A percentile compares a stretch with the other conserved stretches of the same genome.
Evolutionary conservation across 2,797 vertebrate genomes (phyloP).

Genomic region (Danio tinwini): DNA sequence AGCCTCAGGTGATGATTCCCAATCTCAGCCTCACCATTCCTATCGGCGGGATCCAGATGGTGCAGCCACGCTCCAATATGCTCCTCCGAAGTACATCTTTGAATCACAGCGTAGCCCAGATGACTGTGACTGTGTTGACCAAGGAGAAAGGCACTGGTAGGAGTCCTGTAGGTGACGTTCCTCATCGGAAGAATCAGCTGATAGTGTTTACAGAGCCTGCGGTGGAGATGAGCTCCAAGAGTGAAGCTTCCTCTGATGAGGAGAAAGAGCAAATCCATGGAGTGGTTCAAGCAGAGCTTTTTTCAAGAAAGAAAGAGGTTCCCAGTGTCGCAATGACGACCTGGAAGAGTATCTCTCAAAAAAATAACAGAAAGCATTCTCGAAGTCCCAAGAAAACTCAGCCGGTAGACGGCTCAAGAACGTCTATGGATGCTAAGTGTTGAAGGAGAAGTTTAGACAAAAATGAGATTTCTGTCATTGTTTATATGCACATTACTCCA

Average conservation of each 20-base stretch:
- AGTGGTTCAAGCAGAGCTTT: not conserved
- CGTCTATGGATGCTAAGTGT: constrained; percentile 19
- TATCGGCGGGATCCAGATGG: constrained; percentile 91
- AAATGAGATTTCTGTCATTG: not conserved
- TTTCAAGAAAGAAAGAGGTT: constrained; percentile 24
- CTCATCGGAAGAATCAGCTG: constrained; percentile 19
- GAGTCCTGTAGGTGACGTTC: not conserved
- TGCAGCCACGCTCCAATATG: constrained; percentile 79
- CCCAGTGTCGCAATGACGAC: constrained; percentile 44
- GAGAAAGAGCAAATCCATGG: constrained; percentile 21
- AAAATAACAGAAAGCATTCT: constrained; percentile 46
- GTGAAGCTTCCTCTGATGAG: constrained; percentile 2
- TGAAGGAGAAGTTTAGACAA: constrained; percentile 5
- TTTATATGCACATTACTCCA: not conserved
- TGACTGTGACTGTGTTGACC: not conserved
- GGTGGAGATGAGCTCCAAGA: constrained; percentile 8
- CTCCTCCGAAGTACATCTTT: constrained; percentile 69
- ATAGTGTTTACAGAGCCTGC: constrained; percentile 28
- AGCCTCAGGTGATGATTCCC: constrained; percentile 75
- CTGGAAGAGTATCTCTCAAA: constrained; percentile 57
- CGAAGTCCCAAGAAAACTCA: constrained; percentile 29
- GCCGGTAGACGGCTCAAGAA: not conserved
- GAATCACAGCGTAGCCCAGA: constrained; percentile 49
- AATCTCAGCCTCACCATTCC: constrained; percentile 83
- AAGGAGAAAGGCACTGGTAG: constrained; percentile 6